Percentiles rank a stretch among this genome's conserved stretches.
Evolutionary conservation across 2,113 vertebrate species (phyloP).

Genomic region (Numida meleagris): DNA sequence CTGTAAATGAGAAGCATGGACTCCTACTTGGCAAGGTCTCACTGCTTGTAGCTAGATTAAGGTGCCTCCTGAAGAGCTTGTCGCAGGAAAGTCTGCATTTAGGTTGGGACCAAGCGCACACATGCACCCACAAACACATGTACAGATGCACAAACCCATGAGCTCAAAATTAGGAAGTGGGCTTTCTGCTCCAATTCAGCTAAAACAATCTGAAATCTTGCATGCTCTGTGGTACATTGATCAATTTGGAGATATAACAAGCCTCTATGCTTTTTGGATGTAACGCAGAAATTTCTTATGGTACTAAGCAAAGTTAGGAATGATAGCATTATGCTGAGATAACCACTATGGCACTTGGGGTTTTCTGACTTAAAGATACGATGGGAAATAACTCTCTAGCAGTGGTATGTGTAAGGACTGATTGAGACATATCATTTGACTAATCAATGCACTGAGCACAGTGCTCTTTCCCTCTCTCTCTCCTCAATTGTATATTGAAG

Average conservation of each 20-base stretch:
- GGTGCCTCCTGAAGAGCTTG: slow-evolving; percentile 35
- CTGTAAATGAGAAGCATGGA: background rate
- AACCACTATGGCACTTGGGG: slow-evolving; percentile 42
- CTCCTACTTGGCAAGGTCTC: background rate
- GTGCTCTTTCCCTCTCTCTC: background rate
- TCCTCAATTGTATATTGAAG: background rate
- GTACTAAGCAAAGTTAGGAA: slow-evolving; percentile 13
- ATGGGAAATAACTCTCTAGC: background rate
- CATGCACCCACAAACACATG: background rate
- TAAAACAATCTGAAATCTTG: background rate
- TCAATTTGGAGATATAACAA: slow-evolving; percentile 15
- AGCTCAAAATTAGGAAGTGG: background rate
- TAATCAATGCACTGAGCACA: slow-evolving; percentile 38
- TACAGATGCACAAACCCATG: rapidly evolving
- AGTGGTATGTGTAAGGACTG: slow-evolving; percentile 10
- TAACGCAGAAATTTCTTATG: background rate
- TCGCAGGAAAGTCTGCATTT: background rate
- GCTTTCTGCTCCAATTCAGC: slow-evolving; percentile 4
- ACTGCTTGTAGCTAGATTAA: slow-evolving; percentile 1
- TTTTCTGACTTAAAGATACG: slow-evolving; percentile 36
- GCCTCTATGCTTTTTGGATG: background rate
- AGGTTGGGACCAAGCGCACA: background rate
- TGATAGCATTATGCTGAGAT: slow-evolving; percentile 32
- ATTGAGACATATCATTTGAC: background rate
- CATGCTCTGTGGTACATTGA: background rate